Conservation (phyloP, 1,140 invertebrate genomes). For the Tetragnatha versicolor region DNA sequence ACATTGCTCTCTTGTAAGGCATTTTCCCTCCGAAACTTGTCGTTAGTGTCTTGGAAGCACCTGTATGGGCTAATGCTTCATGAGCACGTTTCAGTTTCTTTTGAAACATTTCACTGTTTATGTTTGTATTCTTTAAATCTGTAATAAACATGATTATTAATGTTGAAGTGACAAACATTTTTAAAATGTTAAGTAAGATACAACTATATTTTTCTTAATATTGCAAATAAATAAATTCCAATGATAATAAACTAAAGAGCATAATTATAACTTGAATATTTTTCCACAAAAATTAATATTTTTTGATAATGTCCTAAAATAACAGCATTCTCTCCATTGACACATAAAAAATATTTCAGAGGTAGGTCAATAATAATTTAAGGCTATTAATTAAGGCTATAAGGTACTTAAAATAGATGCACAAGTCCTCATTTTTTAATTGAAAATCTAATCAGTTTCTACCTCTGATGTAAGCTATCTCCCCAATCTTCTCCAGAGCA, state of each 20-base stretch:
- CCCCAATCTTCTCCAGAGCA: constrained; percentile 81
- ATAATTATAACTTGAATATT: no score
- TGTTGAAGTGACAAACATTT: background rate
- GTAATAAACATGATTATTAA: constrained; percentile 30
- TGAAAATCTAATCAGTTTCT: no score
- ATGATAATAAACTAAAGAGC: background rate
- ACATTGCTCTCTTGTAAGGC: constrained; percentile 94
- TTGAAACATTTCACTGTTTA: constrained; percentile 86
- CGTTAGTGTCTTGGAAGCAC: constrained; percentile 79
- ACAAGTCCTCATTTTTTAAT: no score
- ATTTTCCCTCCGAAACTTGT: constrained; percentile 91
- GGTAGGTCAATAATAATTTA: no score
- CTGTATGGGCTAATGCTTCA: constrained; percentile 78
- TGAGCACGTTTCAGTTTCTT: constrained; percentile 88
- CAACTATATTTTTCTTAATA: background rate
- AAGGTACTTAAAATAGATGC: no score
- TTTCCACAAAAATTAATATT: no score
- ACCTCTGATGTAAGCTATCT: constrained; percentile 82
- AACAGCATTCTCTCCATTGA: no score
- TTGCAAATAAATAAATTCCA: background rate
- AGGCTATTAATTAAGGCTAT: no score
- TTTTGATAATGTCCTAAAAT: no score
- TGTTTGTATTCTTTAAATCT: constrained; percentile 90
- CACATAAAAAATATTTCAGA: no score
- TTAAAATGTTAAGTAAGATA: background rate